Percentiles rank a stretch among this genome's conserved stretches.
These are phyloP conservation scores for Etheostoma perlongum DNA, from an alignment of 2,797 vertebrate genomes.

Conservation along the genomic window DNA sequence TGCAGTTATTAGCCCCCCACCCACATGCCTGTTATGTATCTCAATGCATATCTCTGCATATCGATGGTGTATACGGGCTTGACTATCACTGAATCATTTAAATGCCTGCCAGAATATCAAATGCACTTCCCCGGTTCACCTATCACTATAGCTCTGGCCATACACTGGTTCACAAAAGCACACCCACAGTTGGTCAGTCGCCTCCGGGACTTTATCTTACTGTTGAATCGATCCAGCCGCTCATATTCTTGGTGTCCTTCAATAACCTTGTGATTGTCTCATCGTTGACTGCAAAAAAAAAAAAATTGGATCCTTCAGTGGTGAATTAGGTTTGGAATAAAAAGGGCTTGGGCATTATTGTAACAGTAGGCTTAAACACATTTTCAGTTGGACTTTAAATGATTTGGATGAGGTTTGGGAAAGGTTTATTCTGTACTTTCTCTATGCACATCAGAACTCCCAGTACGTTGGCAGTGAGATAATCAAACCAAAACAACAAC, in stretches of 20 bases:
- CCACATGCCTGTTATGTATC: slow-evolving; percentile 10
- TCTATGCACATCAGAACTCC: slow-evolving; percentile 78
- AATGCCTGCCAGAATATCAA: slow-evolving; percentile 42
- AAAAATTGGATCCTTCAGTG: slow-evolving; percentile 40
- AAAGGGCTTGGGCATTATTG: slow-evolving; percentile 57
- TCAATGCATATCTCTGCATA: slow-evolving; percentile 36
- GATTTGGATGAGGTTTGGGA: slow-evolving; percentile 34
- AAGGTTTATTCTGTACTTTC: slow-evolving; percentile 65
- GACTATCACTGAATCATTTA: slow-evolving; percentile 28
- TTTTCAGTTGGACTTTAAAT: slow-evolving; percentile 46
- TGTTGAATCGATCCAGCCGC: slow-evolving; percentile 64
- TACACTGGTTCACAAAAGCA: slow-evolving; percentile 51
- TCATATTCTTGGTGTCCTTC: slow-evolving; percentile 69
- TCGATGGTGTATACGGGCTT: slow-evolving; percentile 18
- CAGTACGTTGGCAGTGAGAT: slow-evolving; percentile 71
- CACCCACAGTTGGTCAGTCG: slow-evolving; percentile 51
- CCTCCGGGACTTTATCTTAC: slow-evolving; percentile 63
- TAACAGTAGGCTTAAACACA: slow-evolving; percentile 30
- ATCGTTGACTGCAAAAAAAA: slow-evolving; percentile 46
- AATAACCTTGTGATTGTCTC: slow-evolving; percentile 71
- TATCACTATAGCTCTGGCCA: slow-evolving; percentile 33
- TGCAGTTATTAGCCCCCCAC: slow-evolving; percentile 12
- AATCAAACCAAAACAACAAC: slow-evolving; percentile 72
- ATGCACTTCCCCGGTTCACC: slow-evolving; percentile 29
- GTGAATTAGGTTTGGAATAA: slow-evolving; percentile 50